Evolutionary conservation across 2,113 vertebrate species (phyloP), one percentile per base, ranked within the genome.

Genomic region (Scytalopus superciliaris): DNA sequence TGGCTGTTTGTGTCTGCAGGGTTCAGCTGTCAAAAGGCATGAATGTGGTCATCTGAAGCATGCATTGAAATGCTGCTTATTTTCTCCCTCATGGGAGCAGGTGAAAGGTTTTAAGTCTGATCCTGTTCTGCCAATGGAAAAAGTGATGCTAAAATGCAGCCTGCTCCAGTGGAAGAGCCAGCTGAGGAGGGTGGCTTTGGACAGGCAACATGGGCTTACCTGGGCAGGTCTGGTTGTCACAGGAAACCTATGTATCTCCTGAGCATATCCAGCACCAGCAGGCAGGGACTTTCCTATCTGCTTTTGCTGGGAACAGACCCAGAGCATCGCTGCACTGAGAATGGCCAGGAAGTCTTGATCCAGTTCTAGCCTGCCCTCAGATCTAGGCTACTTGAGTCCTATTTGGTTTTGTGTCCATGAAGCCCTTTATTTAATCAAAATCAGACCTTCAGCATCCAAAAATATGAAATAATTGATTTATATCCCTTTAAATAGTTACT

Each of bases 401-500:
- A 12, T 62, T 64, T 50, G 9, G 19, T 6, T 90, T 88, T 83
- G 9, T 76, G 17, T 57, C 31, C 14, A 28, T 12, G 25, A 69
- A 89, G 50, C 84, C 30, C 28, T 89, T 77, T 84, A 66, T 60
- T 74, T 89, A 92, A 55, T 10, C 12, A 63, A 87, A 91, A 50
- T 50, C 55, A 70, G 47, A 5, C 27, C 40, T 60, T 60, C 22
- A 35, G 12, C 66, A 19, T 77, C 73, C 25, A 33, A 27, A 92
- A 70, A 16, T 15, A 19, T 67, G 19, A 84, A 63, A 55, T 4
- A 42, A 44, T 55, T 35, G 4, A 56, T 87, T 55, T 3, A 3
- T 47, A 70, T 70, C 50, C 45, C 49, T 92, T 94, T 70, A 93
- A 82, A 74, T 59, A 68, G 33, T 16, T 63, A 56, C 6, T 70